Evolutionary conservation across 2,113 vertebrate genomes (phyloP).

Genomic region (Hippocampus zosterae): DNA sequence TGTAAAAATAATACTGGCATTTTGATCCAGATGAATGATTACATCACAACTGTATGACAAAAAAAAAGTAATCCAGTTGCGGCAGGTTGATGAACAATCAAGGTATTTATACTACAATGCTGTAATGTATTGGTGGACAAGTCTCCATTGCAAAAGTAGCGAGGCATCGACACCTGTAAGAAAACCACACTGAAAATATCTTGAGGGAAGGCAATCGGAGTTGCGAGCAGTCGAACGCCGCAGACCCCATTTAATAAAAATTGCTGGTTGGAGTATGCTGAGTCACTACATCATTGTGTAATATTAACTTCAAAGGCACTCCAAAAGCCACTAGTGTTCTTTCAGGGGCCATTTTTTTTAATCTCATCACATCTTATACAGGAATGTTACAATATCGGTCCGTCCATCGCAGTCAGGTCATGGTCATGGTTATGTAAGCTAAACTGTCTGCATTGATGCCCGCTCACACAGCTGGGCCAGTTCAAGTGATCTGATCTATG

Average conservation of each 20-base stretch:
- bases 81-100: no score
- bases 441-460: not conserved
- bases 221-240: not conserved
- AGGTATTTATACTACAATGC: no score
- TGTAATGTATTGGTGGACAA: no score
- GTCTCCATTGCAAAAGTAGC: no score
- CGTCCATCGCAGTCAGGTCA: not conserved
- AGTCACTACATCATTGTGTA: slow-evolving; percentile 9
- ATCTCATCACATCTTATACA: not conserved
- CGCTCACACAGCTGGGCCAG: not conserved
- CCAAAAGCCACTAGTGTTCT: not conserved
- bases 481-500: not conserved
- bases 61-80: no score
- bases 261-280: not conserved
- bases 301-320: slow-evolving; percentile 1
- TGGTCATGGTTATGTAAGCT: not conserved
- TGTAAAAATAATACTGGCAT: no score
- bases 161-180: no score
- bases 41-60: no score
- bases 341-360: not conserved
- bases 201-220: not conserved
- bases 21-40: no score
- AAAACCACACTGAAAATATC: not conserved
- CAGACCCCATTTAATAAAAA: not conserved
- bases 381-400: not conserved